Evolutionary conservation across 2,797 vertebrate genomes (phyloP).

Genomic region (Morus bassanus): DNA sequence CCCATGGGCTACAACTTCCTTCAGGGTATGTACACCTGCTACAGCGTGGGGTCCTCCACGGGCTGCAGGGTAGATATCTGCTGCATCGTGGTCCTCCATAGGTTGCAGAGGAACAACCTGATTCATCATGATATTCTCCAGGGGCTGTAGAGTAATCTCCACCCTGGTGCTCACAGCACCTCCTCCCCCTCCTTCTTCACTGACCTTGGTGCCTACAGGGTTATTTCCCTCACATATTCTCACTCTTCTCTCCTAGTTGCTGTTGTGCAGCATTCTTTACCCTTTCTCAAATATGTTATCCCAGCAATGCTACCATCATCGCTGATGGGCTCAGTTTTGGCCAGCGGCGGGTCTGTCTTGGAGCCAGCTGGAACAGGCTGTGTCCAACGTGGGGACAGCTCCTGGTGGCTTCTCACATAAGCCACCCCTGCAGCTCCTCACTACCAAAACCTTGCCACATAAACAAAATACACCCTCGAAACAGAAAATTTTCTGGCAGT

Average conservation of each 20-base stretch:
- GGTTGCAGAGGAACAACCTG: background rate
- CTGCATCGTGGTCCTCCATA: background rate
- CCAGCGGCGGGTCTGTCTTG: accelerated
- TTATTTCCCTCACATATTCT: background rate
- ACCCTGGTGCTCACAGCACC: too few species aligned
- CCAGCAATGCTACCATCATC: background rate
- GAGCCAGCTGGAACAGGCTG: background rate
- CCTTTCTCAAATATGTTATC: background rate
- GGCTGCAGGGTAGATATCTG: background rate
- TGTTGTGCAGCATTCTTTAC: background rate
- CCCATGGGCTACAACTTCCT: background rate
- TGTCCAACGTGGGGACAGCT: too few species aligned
- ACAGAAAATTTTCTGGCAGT: background rate
- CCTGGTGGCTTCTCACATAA: background rate
- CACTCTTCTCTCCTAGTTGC: background rate
- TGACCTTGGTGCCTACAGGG: background rate
- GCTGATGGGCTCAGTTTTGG: background rate
- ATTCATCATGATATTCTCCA: background rate
- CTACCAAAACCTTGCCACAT: background rate
- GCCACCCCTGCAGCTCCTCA: background rate
- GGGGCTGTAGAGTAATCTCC: background rate
- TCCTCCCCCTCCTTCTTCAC: background rate
- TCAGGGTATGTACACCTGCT: background rate
- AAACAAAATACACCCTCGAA: background rate
- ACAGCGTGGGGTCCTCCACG: background rate